Conservation (phyloP, 64 coral and sea anemone genomes). For the Trachythela sp. region DNA sequence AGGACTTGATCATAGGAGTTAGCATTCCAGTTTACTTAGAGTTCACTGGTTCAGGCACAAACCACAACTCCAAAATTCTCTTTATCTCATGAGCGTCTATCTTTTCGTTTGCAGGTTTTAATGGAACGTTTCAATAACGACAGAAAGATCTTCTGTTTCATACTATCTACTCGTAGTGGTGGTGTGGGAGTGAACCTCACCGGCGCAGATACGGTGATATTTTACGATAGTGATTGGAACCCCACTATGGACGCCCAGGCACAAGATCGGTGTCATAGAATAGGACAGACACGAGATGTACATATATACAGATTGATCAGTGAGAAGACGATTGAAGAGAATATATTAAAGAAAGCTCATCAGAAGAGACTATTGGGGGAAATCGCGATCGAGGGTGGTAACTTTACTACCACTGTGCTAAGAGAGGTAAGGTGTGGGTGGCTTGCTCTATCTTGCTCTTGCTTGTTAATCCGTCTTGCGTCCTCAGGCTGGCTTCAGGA, state of each 20-base stretch:
- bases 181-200: conserved; percentile 93
- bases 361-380: conserved; percentile 89
- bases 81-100: no score
- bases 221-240: conserved; percentile 99
- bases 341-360: conserved; percentile 94
- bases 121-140: conserved; percentile 98
- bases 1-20: no score
- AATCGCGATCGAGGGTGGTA: conserved; percentile 97
- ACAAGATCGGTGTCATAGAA: conserved; percentile 92
- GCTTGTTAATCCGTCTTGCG: no score
- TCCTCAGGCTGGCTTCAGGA: no score
- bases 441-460: no score
- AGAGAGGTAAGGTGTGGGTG: conserved; percentile 67
- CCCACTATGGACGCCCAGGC: conserved; percentile 98
- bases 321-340: conserved; percentile 90
- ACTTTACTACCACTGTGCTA: conserved; percentile 91
- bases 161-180: conserved; percentile 93
- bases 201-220: conserved; percentile 94
- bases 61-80: no score
- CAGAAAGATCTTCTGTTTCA: conserved; percentile 86
- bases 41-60: no score
- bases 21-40: no score
- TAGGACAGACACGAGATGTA: conserved; percentile 97
- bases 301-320: conserved; percentile 94
- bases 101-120: no score